Conservation (phyloP, 1,140 invertebrate genomes). For the Nautilus pompilius region DNA sequence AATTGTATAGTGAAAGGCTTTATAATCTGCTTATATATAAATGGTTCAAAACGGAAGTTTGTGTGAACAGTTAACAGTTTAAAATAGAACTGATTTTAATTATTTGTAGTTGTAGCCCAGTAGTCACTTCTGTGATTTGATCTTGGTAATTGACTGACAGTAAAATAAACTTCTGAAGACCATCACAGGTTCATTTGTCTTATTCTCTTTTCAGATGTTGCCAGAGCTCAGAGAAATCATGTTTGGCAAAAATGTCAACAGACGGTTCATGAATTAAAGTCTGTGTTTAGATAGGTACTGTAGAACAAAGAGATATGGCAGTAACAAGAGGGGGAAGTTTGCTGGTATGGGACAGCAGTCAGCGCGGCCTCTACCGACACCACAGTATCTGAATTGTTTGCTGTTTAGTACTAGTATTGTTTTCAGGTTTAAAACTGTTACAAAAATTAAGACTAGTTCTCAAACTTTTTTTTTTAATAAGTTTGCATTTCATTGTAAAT, state of each 20-base stretch:
- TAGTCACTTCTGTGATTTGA: background rate
- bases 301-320: background rate
- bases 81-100: background rate
- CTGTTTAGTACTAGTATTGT: background rate
- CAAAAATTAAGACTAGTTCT: too few relatives aligned
- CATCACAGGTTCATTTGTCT: background rate
- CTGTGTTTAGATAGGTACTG: background rate
- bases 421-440: too few relatives aligned
- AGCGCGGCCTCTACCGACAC: background rate
- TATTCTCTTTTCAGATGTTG: conserved; percentile 63
- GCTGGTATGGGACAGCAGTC: background rate
- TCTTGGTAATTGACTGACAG: background rate
- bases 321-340: background rate
- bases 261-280: conserved; percentile 94
- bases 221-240: conserved; percentile 90
- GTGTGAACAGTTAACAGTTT: background rate
- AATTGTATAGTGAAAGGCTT: background rate
- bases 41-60: background rate
- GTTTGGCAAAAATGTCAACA: conserved; percentile 92
- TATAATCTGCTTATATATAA: background rate
- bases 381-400: background rate
- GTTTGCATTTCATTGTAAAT: too few relatives aligned
- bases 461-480: too few relatives aligned
- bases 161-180: background rate
- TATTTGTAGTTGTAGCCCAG: background rate